phyloP scores from a whole-genome alignment of 2,888 invertebrate genomes.

The Trissonchulus sp. region DNA sequence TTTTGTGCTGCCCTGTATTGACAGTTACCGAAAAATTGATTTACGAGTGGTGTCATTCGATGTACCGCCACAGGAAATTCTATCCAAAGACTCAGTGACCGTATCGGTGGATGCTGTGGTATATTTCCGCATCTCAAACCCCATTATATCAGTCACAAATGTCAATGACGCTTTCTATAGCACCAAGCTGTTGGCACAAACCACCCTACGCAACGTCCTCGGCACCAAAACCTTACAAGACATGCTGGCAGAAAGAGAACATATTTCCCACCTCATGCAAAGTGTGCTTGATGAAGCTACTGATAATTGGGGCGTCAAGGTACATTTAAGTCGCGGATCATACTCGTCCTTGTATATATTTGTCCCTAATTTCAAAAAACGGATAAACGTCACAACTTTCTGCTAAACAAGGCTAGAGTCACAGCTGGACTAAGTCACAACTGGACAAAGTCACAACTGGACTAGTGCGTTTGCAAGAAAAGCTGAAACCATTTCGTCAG shows the following conservation, averaged over 20 bases:
- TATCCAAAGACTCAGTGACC: no score
- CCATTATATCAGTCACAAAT: conserved; percentile 55
- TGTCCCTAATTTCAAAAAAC: no score
- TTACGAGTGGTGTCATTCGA: conserved; percentile 85
- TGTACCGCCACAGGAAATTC: conserved; percentile 80
- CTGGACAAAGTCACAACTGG: no score
- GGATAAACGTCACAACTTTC: no score
- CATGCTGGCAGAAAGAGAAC: conserved; percentile 90
- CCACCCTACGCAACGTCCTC: conserved; percentile 62
- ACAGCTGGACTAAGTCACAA: no score
- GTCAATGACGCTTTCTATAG: conserved; percentile 71
- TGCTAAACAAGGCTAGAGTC: no score
- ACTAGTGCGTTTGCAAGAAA: no score
- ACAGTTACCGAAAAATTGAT: conserved; percentile 79
- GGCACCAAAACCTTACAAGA: conserved; percentile 88
- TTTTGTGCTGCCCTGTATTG: conserved; percentile 92
- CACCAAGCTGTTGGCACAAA: conserved; percentile 61
- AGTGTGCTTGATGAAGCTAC: conserved; percentile 22
- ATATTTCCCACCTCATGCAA: conserved; percentile 51
- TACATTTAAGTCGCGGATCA: no score
- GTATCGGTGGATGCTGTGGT: no score
- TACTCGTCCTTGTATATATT: no score
- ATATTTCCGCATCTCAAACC: conserved; percentile 46
- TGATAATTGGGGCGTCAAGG: conserved; percentile 27
- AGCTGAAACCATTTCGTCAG: no score